These are phyloP conservation scores for Dolichallabes microphthalmus DNA, from an alignment of 2,113 vertebrate species.

Conservation along the genomic window DNA sequence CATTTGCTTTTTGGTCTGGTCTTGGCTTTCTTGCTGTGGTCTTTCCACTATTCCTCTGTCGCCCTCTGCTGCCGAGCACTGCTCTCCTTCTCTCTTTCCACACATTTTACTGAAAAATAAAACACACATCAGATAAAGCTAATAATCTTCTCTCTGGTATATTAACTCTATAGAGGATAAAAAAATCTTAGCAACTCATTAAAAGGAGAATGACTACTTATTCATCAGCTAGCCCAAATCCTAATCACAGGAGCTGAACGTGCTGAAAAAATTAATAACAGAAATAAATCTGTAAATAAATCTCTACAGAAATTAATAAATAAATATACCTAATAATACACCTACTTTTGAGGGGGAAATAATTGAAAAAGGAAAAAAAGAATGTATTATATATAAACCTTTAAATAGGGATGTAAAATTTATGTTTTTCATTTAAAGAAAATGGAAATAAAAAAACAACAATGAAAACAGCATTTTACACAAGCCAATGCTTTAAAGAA, in stretches of 20 bases:
- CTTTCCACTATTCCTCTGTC: slow-evolving; percentile 65
- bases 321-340: background rate
- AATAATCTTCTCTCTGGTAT: background rate
- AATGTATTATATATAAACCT: background rate
- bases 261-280: slow-evolving; percentile 35
- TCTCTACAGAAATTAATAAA: too few relatives aligned
- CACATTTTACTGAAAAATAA: slow-evolving; percentile 71
- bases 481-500: too few relatives aligned
- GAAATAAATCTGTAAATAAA: background rate
- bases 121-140: slow-evolving; percentile 39
- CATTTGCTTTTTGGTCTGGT: slow-evolving; percentile 40
- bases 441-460: too few relatives aligned
- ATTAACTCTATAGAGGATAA: background rate
- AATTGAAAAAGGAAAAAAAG: background rate
- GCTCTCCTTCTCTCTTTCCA: slow-evolving; percentile 56
- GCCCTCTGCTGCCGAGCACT: slow-evolving; percentile 69
- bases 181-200: background rate
- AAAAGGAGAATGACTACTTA: background rate
- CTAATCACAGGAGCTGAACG: slow-evolving; percentile 8
- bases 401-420: background rate
- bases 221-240: background rate
- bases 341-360: background rate
- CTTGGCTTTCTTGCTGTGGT: slow-evolving; percentile 57
- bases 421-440: too few relatives aligned
- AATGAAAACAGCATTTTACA: too few relatives aligned